phyloP scores from a whole-genome alignment of 2,113 vertebrate species.

The Miniopterus natalensis region DNA sequence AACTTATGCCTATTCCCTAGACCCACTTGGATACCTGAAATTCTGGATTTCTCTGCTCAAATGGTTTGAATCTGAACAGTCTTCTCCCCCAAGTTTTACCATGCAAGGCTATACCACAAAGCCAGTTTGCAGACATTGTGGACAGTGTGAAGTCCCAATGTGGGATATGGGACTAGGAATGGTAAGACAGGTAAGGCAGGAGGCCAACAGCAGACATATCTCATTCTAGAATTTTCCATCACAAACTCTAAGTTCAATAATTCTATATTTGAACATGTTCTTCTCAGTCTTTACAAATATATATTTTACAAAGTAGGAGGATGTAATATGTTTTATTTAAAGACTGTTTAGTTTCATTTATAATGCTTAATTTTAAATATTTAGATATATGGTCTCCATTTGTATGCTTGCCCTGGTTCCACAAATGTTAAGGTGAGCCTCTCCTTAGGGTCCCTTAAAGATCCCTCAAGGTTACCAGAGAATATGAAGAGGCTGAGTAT shows the following conservation, averaged over 20 bases:
- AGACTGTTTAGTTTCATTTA: not conserved
- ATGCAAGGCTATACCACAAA: not conserved
- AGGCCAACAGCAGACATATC: not conserved
- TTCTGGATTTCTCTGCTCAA: not conserved
- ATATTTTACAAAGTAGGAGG: not conserved
- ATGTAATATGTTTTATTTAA: not conserved
- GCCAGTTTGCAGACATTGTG: not conserved
- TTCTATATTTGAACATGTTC: not conserved
- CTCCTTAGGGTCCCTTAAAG: not conserved
- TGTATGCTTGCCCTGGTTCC: not conserved
- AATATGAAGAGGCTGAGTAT: not conserved
- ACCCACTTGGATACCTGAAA: not conserved
- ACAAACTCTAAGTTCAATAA: not conserved
- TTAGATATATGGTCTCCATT: not conserved
- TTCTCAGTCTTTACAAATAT: not conserved
- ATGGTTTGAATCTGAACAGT: not conserved
- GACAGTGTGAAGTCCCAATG: not conserved
- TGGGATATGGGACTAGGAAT: not conserved
- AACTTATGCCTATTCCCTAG: not conserved
- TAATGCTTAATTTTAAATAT: constrained; percentile 31
- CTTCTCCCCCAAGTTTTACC: not conserved
- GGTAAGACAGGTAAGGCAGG: not conserved
- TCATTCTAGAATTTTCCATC: constrained; percentile 42
- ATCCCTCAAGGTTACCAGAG: not conserved
- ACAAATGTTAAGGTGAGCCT: not conserved